Evolutionary conservation across 2,888 invertebrate genomes (phyloP), one percentile per base, ranked within the genome.

Genomic region (Apamea sordens): DNA sequence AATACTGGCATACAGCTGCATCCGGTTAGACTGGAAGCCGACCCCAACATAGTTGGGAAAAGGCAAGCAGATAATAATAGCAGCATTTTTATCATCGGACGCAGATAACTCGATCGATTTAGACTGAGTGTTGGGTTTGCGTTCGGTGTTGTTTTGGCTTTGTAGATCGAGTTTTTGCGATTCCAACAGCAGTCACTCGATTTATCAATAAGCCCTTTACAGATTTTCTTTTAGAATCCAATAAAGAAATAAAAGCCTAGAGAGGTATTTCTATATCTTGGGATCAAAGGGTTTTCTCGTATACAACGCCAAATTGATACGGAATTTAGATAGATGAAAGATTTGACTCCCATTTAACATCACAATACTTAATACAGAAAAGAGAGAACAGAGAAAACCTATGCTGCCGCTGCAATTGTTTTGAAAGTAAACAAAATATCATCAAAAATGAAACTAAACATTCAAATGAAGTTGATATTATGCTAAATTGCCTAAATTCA

Each of bases 401-500:
- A n/a, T n/a, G n/a, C n/a, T n/a, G n/a, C n/a, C 18, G 18, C 41
- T 50, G n/a, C n/a, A 32, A 32, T 63, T 63, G 21, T 63, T 56
- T 80, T 73, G 41, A 36, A 18, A 2, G 53, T 13, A 15, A 74
- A 82, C 24, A 53, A 36, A 1, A 28, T 61, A 5, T 50, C 18
- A 56, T 61, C 76, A 79, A 80, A 32, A 82, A 80, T 76, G 15
- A 68, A 75, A n/a, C 2, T 13, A 65, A 69, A 76, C 53, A 79
- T 78, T 68, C 83, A 82, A 86, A 88, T 83, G 78, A 85, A 86
- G 64, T 80, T 65, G 73, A 83, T 90, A 21, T 65, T 65, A 75
- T 63, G 89, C 88, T 91, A 92, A 93, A 93, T 93, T 91, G 87
- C 78, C 88, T 82, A 89, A 94, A 93, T 93, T 92, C 90, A 84